Evolutionary conservation across 2,113 vertebrate species (phyloP), one percentile per base, ranked within the genome.

Genomic region (Tragelaphus buxtoni): DNA sequence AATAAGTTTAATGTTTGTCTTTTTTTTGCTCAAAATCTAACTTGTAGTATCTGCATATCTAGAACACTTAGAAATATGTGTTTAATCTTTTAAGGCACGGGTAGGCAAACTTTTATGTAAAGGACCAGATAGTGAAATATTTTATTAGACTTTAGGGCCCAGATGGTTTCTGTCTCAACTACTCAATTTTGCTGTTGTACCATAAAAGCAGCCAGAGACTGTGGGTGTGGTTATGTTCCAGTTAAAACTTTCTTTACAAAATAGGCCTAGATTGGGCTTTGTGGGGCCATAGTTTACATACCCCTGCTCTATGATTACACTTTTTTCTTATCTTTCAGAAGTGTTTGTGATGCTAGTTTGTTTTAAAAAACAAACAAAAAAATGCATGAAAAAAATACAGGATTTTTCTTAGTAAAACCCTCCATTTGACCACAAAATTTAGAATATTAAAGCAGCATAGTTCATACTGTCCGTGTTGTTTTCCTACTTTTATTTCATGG

Each of bases 401-500:
- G 4, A 85, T 81, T 86, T 35, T 88, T 88, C 32, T 86, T 39
- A 35, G 11, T 72, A 69, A 65, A 76, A 30, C 51, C 35, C 35
- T 95, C 30, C 35, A n/a, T 80, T 77, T 95, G 77, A 49, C 60
- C 45, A 56, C 22, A 51, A 53, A 92, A 42, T 95, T 7, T 77
- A 80, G 28, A 94, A 35, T 88, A 45, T 88, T 95, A 69, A 95
- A 85, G 39, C 11, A 93, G 28, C 30, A 24, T 39, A 88, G 35
- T 90, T 96, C 95, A 81, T 81, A 69, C 24, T 90, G 1, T 92
- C 30, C 28, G 42, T 90, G 30, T 84, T 88, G 18, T 94, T 97
- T 96, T 85, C 28, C 42, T 84, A 32, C 85, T 94, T 97, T 88
- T 89, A 63, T 91, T 95, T 95, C 92, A 9, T 92, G 82, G 39